Evolutionary conservation across 2,113 vertebrate species (phyloP).

Genomic region (Microtus richardsoni): DNA sequence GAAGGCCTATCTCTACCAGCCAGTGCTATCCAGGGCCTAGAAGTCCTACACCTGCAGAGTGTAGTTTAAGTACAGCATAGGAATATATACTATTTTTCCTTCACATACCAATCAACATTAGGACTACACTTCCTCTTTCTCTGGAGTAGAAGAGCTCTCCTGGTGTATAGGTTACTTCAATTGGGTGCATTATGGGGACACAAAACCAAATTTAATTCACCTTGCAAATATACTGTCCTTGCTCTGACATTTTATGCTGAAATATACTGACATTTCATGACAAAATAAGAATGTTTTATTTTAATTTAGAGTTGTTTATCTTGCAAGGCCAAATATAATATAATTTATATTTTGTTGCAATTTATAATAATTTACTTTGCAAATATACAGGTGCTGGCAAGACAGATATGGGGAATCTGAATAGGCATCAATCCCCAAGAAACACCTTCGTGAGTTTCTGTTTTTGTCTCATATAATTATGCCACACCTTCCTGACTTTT

Average conservation of each 20-base stretch:
- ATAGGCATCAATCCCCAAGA: background rate
- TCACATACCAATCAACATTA: background rate
- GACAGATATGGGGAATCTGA: background rate
- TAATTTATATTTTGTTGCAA: background rate
- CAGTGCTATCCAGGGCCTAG: background rate
- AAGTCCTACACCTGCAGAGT: background rate
- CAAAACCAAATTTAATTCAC: background rate
- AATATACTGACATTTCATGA: background rate
- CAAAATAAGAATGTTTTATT: background rate
- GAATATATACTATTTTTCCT: background rate
- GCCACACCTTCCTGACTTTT: background rate
- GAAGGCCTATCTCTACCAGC: background rate
- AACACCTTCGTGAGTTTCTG: background rate
- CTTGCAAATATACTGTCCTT: background rate
- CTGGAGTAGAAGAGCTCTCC: background rate
- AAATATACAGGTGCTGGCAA: background rate
- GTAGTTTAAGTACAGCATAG: background rate
- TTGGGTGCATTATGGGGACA: background rate
- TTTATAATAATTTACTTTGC: background rate
- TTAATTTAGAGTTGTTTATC: background rate
- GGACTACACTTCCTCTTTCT: background rate
- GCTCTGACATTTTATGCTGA: background rate
- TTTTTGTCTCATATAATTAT: background rate
- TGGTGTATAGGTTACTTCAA: background rate
- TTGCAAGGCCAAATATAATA: background rate